Evolutionary conservation across 2,797 vertebrate genomes (phyloP), one percentile per base, ranked within the genome.

Genomic region (Sebastes iracundus): DNA sequence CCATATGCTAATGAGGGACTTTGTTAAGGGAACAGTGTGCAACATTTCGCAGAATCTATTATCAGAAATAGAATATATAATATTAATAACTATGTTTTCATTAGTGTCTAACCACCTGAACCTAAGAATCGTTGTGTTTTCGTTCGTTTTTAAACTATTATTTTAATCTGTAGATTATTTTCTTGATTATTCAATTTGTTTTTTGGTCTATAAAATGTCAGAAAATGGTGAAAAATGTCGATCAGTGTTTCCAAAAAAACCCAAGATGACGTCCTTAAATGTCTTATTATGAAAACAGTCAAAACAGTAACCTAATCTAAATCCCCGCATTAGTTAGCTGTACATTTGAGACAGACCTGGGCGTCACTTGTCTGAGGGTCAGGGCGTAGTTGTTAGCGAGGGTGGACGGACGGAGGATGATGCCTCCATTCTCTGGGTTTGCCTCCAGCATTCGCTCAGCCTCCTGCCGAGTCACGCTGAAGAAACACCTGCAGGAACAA

Each of bases 401-500:
- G 8, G 93, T 92, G 16, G 96, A 94, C 0, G 97, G 97, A 5
- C 96, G 95, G 55, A 98, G 87, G 80, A 97, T 96, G 89, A 97
- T 91, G 79, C 90, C 89, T 59, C 97, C 97, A 14, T 53, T 72
- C 1, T 94, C 91, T 3, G 96, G 94, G 49, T 96, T 94, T 22
- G 79, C 88, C 35, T 91, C 80, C 28, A 97, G 90, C 95, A 97
- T 96, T 16, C 74, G 76, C 63, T 88, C 93, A 0, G 96, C 97
- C 88, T 96, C 91, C 78, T 94, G 81, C 23, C 96, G 95, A 61
- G 92, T 94, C 49, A 97, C 96, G 1, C 65, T 23, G 23, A 84
- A 88, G 72, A 93, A 95, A 86, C 94, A 94, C 1, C 95, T 95
- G 55, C 59, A 77, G 64, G 63, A 61, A 65, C 2, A 7, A 46